Evolutionary conservation across 2,888 invertebrate species (phyloP).

Genomic region (Tolmerus cingulatus): DNA sequence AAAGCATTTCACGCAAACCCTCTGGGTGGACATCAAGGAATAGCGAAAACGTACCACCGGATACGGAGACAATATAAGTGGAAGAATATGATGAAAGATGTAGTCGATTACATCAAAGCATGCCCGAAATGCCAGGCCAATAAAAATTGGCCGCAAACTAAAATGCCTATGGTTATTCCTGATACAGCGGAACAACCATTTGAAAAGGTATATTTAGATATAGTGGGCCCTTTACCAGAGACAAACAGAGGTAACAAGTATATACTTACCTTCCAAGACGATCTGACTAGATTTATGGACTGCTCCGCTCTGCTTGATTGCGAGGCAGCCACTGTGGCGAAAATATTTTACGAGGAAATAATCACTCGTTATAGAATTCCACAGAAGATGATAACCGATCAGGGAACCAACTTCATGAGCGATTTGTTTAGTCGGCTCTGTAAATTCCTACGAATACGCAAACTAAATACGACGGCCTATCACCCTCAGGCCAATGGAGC

Average conservation of each 20-base stretch:
- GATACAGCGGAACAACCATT: not conserved
- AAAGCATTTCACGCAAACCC: not conserved
- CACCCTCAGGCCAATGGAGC: conserved; percentile 49
- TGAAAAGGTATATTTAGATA: not conserved
- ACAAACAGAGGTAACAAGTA: not conserved
- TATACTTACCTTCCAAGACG: not conserved
- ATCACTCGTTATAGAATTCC: not conserved
- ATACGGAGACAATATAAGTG: not conserved
- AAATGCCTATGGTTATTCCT: not conserved
- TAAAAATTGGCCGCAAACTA: not conserved
- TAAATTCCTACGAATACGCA: not conserved
- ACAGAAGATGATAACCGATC: not conserved
- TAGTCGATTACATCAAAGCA: not conserved
- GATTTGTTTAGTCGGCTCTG: not conserved
- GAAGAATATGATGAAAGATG: not conserved
- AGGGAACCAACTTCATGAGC: not conserved
- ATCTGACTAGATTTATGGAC: not conserved
- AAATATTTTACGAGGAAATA: not conserved
- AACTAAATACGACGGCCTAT: not conserved
- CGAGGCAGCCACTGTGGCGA: not conserved
- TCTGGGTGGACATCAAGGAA: not conserved
- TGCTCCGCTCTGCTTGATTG: not conserved
- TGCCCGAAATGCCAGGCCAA: not conserved
- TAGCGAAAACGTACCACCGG: not conserved
- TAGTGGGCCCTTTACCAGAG: not conserved